These are phyloP conservation scores for Potamilus streckersoni DNA, from an alignment of 1,140 invertebrate species.

Conservation along the genomic window DNA sequence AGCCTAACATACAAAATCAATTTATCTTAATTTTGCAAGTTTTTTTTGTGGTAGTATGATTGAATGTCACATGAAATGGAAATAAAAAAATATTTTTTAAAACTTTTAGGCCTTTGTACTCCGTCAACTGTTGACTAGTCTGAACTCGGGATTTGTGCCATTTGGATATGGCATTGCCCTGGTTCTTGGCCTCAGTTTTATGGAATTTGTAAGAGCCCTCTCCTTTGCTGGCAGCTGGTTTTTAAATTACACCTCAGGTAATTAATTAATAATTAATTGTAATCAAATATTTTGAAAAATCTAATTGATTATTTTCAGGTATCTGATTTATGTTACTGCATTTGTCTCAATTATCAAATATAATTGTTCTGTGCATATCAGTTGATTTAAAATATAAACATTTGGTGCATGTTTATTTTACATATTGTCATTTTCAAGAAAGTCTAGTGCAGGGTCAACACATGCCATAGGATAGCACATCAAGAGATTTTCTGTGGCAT, in stretches of 20 bases:
- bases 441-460: no score
- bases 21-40: no score
- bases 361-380: neutral
- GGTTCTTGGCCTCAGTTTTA: constrained; percentile 70
- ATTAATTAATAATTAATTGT: constrained; percentile 25
- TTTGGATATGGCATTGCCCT: constrained; percentile 69
- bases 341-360: neutral
- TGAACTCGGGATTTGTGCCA: constrained; percentile 65
- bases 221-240: constrained; percentile 75
- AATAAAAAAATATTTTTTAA: neutral
- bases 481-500: no score
- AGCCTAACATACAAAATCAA: no score
- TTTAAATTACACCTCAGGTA: constrained; percentile 69
- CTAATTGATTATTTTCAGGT: neutral
- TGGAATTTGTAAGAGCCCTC: constrained; percentile 73
- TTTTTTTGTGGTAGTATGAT: no score
- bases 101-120: constrained; percentile 72
- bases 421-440: neutral
- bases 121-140: constrained; percentile 71
- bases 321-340: neutral
- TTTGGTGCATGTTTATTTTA: neutral
- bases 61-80: no score
- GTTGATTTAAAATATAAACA: neutral
- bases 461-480: no score
- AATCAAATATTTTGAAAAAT: neutral